These are phyloP conservation scores for Chlamydotis undulata DNA, from an alignment of 2,113 vertebrate species.

Conservation along the genomic window DNA sequence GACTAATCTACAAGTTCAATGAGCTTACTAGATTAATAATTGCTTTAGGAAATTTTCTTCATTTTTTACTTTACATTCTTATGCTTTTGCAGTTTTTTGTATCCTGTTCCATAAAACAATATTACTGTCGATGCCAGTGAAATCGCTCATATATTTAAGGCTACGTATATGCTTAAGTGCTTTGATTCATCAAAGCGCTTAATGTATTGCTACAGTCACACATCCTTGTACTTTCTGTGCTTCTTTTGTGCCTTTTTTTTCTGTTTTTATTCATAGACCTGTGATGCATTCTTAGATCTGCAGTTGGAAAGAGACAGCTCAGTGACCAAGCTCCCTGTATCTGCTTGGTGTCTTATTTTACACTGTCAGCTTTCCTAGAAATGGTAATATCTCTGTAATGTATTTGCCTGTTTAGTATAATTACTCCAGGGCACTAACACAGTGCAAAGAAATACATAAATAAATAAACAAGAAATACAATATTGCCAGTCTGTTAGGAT, in stretches of 20 bases:
- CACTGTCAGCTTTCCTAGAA: not conserved
- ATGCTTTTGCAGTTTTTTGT: rapidly evolving
- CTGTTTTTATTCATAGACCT: not conserved
- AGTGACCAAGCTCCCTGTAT: not conserved
- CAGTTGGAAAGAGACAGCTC: not conserved
- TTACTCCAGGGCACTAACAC: not conserved
- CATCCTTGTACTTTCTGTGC: not conserved
- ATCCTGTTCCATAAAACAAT: not conserved
- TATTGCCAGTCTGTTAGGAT: not conserved
- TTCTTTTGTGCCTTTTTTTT: no score
- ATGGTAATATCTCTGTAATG: not conserved
- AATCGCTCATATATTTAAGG: not conserved
- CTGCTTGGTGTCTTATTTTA: not conserved
- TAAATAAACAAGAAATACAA: not conserved
- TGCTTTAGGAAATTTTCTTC: not conserved
- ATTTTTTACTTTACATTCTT: not conserved
- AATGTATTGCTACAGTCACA: not conserved
- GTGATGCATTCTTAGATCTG: not conserved
- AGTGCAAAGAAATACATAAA: not conserved
- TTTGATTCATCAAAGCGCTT: not conserved
- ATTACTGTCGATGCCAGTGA: not conserved
- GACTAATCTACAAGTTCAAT: not conserved
- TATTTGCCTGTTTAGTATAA: not conserved
- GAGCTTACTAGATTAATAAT: not conserved
- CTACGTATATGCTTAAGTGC: not conserved